Conservation (phyloP, 2,888 invertebrate genomes). For the Pandemis cinnamomeana region DNA sequence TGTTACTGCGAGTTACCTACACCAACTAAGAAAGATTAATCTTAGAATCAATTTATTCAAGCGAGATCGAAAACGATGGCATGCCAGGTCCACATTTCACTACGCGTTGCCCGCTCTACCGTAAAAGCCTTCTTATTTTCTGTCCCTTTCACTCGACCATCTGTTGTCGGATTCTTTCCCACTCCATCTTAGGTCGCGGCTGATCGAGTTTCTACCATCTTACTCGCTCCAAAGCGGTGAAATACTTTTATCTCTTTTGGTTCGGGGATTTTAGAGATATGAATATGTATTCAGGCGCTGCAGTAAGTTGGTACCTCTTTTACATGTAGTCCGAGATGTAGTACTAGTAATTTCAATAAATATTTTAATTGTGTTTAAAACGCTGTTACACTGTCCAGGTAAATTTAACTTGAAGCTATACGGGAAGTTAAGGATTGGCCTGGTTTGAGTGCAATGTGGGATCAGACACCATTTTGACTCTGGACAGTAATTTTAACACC, state of each 20-base stretch:
- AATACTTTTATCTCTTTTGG: slow-evolving; percentile 81
- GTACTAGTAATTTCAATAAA: slow-evolving; percentile 70
- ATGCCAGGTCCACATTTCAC: slow-evolving; percentile 78
- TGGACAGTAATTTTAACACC: not conserved
- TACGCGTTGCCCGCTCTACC: slow-evolving; percentile 81
- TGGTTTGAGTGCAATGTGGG: not conserved
- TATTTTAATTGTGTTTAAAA: slow-evolving; percentile 52
- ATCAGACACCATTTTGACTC: not conserved
- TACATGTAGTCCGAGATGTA: slow-evolving; percentile 55
- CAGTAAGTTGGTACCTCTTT: slow-evolving; percentile 64
- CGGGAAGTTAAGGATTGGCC: not conserved
- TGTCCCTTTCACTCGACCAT: slow-evolving; percentile 63
- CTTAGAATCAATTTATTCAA: slow-evolving; percentile 83
- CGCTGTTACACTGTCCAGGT: not conserved
- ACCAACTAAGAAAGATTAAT: slow-evolving; percentile 75
- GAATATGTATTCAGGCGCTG: slow-evolving; percentile 79
- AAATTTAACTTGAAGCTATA: not conserved
- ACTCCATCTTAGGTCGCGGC: slow-evolving; percentile 65
- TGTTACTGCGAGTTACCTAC: slow-evolving; percentile 56
- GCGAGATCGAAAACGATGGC: slow-evolving; percentile 80
- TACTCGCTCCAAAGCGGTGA: slow-evolving; percentile 80
- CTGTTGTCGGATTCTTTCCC: slow-evolving; percentile 52
- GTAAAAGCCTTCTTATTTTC: slow-evolving; percentile 82
- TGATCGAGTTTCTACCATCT: slow-evolving; percentile 84
- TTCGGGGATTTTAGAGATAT: slow-evolving; percentile 76